A percentile compares a stretch with the other conserved stretches of the same genome.
phyloP scores from a whole-genome alignment of 2,888 invertebrate species.

The Pheosia tremula region DNA sequence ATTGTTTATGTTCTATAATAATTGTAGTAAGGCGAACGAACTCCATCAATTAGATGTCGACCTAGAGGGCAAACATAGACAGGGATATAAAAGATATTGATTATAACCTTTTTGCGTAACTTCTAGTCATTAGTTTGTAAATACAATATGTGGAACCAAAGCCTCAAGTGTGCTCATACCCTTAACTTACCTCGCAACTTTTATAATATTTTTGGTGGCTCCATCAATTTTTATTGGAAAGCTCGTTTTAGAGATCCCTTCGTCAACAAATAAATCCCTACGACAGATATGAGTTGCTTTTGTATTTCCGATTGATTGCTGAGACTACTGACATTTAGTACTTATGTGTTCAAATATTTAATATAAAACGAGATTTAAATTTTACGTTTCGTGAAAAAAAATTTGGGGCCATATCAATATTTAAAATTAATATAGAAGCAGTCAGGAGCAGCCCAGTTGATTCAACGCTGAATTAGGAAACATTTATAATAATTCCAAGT shows the following conservation, averaged over 20 bases:
- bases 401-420: too few relatives aligned
- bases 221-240: constrained; percentile 41
- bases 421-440: too few relatives aligned
- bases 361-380: not conserved
- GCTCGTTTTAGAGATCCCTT: constrained; percentile 27
- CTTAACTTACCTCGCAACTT: constrained; percentile 19
- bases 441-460: too few relatives aligned
- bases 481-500: too few relatives aligned
- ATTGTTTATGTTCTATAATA: too few relatives aligned
- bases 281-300: not conserved
- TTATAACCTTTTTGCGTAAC: too few relatives aligned
- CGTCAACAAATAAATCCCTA: constrained; percentile 8
- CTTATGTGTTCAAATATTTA: not conserved
- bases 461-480: too few relatives aligned
- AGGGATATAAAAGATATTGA: too few relatives aligned
- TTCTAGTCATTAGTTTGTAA: too few relatives aligned
- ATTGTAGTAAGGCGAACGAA: too few relatives aligned
- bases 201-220: constrained; percentile 30
- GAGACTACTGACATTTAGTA: not conserved
- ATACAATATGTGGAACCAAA: not conserved
- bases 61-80: too few relatives aligned
- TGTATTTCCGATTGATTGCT: not conserved
- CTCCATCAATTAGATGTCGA: too few relatives aligned
- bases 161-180: constrained; percentile 15
- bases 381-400: not conserved